These are phyloP conservation scores for Homarus americanus DNA, from an alignment of 1,140 invertebrate species.

Conservation along the genomic window DNA sequence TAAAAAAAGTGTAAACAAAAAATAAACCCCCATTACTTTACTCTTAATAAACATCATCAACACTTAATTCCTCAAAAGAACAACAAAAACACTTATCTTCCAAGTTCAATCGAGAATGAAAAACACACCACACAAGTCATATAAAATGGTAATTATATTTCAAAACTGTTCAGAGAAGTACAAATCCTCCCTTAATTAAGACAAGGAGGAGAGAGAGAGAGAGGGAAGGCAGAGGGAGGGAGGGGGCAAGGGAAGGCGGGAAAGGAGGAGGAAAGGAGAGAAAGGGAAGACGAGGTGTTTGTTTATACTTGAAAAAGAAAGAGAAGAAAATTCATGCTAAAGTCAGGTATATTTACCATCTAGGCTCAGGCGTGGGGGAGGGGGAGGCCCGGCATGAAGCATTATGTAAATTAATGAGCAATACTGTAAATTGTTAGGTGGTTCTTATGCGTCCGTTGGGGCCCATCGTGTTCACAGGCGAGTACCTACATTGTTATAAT, in stretches of 20 bases:
- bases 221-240: not conserved
- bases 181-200: not conserved
- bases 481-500: constrained; percentile 55
- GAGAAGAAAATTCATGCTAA: not conserved
- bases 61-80: no score
- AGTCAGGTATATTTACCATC: constrained; percentile 32
- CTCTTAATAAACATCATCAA: no score
- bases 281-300: not conserved
- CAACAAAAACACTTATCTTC: no score
- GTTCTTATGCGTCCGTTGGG: constrained; percentile 63
- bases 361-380: not conserved
- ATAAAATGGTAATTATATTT: no score
- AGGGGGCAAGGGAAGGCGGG: not conserved
- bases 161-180: no score
- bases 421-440: constrained; percentile 69
- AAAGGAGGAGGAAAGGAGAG: not conserved
- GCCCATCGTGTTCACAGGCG: constrained; percentile 38
- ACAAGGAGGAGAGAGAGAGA: not conserved
- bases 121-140: no score
- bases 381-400: constrained; percentile 51
- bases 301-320: not conserved
- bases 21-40: no score
- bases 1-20: no score
- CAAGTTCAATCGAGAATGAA: no score
- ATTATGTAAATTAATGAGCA: constrained; percentile 71